Percentiles rank a stretch among this genome's conserved stretches.
phyloP scores from a whole-genome alignment of 2,113 vertebrate genomes.

The Zosterops hypoxanthus region DNA sequence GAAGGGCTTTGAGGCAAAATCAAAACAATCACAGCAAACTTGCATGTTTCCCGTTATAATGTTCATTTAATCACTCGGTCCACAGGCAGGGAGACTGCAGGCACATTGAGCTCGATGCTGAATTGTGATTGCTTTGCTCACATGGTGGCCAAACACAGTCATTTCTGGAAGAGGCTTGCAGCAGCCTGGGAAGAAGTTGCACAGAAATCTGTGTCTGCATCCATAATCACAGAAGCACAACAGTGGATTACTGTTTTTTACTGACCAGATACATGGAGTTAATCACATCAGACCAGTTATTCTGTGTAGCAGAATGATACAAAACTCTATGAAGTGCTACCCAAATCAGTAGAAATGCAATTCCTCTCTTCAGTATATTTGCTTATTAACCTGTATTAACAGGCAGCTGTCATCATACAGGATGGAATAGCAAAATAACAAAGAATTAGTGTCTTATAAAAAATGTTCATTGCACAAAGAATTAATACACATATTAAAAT shows the following conservation, averaged over 20 bases:
- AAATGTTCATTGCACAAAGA: not conserved
- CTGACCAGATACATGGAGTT: not conserved
- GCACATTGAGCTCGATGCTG: not conserved
- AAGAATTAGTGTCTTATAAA: not conserved
- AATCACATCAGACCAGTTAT: not conserved
- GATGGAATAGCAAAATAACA: not conserved
- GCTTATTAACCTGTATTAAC: not conserved
- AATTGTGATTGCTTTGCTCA: not conserved
- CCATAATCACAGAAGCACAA: not conserved
- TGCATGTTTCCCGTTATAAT: not conserved
- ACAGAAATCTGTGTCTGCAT: not conserved
- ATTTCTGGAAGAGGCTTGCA: not conserved
- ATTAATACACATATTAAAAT: not conserved
- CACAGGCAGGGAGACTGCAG: not conserved
- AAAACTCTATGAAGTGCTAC: not conserved
- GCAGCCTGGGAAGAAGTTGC: not conserved
- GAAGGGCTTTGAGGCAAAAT: not conserved
- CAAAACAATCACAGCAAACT: not conserved
- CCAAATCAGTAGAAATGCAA: not conserved
- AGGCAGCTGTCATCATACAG: not conserved
- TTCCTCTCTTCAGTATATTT: not conserved
- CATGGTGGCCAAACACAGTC: fast-evolving
- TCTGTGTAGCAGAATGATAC: not conserved
- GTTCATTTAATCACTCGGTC: not conserved
- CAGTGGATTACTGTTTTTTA: not conserved